A percentile compares a stretch with the other conserved stretches of the same genome.
These are phyloP conservation scores for Drosophila leonis DNA, from an alignment of 2,888 invertebrate species.

Conservation along the genomic window DNA sequence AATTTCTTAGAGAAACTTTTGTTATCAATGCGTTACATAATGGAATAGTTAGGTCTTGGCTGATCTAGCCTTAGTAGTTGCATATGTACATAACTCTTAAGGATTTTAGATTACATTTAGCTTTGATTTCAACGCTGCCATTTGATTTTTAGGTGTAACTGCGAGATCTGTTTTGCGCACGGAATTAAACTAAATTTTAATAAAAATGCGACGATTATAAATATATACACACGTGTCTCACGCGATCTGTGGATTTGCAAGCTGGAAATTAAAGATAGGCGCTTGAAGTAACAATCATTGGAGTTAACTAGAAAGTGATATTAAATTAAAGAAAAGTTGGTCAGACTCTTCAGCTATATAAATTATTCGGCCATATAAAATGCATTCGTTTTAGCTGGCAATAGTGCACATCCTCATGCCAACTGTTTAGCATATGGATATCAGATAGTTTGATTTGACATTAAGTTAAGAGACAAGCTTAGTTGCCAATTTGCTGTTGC, in stretches of 20 bases:
- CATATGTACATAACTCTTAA: constrained; percentile 52
- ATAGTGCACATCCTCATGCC: neutral
- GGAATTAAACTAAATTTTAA: constrained; percentile 43
- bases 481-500: neutral
- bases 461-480: neutral
- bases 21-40: constrained; percentile 51
- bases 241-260: constrained; percentile 10
- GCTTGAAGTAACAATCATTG: neutral
- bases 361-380: no score
- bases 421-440: neutral
- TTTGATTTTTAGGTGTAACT: constrained; percentile 53
- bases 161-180: constrained; percentile 72
- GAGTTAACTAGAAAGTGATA: neutral
- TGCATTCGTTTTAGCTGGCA: neutral
- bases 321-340: neutral
- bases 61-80: constrained; percentile 51
- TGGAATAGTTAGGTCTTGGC: constrained; percentile 27
- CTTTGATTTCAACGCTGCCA: constrained; percentile 36
- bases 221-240: constrained; percentile 57
- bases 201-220: constrained; percentile 4
- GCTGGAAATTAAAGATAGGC: neutral
- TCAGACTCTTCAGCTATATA: no score
- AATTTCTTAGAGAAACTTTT: constrained; percentile 58
- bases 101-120: constrained; percentile 35
- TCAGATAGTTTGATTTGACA: neutral